Evolutionary conservation across 2,888 invertebrate species (phyloP), one percentile per base, ranked within the genome.

Genomic region (Heterodera filipjevi): DNA sequence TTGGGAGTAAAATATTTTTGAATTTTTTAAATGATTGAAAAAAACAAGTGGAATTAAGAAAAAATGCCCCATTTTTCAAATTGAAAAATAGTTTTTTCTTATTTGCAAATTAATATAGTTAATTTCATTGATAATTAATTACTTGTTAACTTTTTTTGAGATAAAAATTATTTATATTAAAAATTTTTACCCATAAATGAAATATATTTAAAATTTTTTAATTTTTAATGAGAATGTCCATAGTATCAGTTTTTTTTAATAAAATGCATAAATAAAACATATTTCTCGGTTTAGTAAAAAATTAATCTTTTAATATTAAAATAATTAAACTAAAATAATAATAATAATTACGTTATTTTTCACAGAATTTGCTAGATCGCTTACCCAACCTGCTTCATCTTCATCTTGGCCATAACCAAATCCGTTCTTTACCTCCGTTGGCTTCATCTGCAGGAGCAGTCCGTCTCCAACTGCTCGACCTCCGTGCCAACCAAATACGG

Each of bases 301-400:
- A n/a, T 53, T 53, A 6, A 19, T 53, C 22, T 53, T 53, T 53
- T 53, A 22, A 19, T 53, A 19, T 53, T 19, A 22, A 16, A 53
- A 53, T 53, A 19, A 53, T 53, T 53, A 53, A 53, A 53, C 2
- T 22, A 6, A 8, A 27, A 59, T 59, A 10, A 59, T 6, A 10
- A n/a, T n/a, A n/a, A n/a, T n/a, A n/a, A n/a, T 59, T 30, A 10
- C 12, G 39, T 12, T 39, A 10, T 39, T 39, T 12, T 27, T 8
- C n/a, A 5, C 59, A 86, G 87, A 84, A 87, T 79, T 66, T 88
- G 44, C 81, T 88, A 12, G 87, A 87, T 77, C 76, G 66, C 12
- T 39, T 85, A 14, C 86, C 87, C 10, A 73, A 78, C 12, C 79
- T 87, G 22, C 77, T 78, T 27, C 81, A 84, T 16, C 79, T 87